A percentile compares a stretch with the other conserved stretches of the same genome.
Conservation (phyloP, 2,113 vertebrate species). For the Strix uralensis region DNA sequence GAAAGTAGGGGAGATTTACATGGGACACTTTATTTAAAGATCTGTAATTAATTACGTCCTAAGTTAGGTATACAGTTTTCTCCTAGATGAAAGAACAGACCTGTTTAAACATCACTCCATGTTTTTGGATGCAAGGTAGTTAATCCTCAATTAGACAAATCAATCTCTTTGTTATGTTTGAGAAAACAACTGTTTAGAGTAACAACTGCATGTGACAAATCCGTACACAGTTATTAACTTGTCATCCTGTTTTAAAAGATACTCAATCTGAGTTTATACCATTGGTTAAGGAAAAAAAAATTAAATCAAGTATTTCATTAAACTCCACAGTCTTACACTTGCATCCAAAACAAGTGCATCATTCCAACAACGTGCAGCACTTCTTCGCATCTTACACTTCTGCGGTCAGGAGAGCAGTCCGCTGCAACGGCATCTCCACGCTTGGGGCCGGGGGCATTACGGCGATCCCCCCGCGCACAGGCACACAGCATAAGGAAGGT, state of each 20-base stretch:
- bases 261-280: background rate
- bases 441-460: rapidly evolving
- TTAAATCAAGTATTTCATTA: background rate
- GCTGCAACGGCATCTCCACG: background rate
- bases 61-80: background rate
- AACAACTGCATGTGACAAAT: constrained; percentile 30
- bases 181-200: constrained; percentile 50
- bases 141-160: constrained; percentile 38
- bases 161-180: background rate
- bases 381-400: background rate
- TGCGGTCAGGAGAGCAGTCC: background rate
- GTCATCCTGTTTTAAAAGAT: constrained; percentile 6
- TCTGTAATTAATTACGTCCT: background rate
- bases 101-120: background rate
- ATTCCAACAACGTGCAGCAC: rapidly evolving
- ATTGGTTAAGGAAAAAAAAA: background rate
- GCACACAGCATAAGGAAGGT: background rate
- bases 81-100: background rate
- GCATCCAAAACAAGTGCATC: background rate
- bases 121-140: background rate
- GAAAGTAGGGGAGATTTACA: background rate
- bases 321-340: background rate
- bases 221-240: constrained; percentile 45
- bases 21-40: background rate
- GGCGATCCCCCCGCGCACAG: rapidly evolving